These are phyloP conservation scores for Cyprinella venusta DNA, from an alignment of 2,797 vertebrate genomes.

Conservation along the genomic window DNA sequence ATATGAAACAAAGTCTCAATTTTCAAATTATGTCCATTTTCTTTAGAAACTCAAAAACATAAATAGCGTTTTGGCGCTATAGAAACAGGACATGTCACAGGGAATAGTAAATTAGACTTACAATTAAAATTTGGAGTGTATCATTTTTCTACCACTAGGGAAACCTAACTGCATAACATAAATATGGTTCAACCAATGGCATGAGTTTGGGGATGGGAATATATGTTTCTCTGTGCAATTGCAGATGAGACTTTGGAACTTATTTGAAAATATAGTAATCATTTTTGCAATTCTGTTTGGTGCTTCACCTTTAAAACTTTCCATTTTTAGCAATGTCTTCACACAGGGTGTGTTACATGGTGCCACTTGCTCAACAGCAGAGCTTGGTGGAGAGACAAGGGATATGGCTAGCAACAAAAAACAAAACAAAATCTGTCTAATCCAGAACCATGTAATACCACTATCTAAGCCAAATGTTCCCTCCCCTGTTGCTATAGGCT, in stretches of 20 bases:
- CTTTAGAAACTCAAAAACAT: too few species aligned
- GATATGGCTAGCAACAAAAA: not conserved
- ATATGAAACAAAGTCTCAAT: too few species aligned
- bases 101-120: not conserved
- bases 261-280: not conserved
- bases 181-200: not conserved
- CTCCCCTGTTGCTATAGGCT: not conserved
- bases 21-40: too few species aligned
- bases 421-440: too few species aligned
- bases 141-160: not conserved
- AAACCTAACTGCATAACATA: not conserved
- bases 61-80: too few species aligned
- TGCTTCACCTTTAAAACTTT: not conserved
- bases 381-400: not conserved
- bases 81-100: not conserved
- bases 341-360: not conserved
- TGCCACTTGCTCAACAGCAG: constrained; percentile 31
- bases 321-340: not conserved
- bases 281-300: not conserved
- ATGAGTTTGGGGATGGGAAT: too few species aligned
- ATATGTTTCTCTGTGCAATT: not conserved
- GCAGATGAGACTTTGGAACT: not conserved
- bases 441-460: too few species aligned
- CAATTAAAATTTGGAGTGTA: not conserved
- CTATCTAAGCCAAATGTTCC: not conserved